phyloP scores from a whole-genome alignment of 1,140 invertebrate genomes.

The Atta texana region DNA sequence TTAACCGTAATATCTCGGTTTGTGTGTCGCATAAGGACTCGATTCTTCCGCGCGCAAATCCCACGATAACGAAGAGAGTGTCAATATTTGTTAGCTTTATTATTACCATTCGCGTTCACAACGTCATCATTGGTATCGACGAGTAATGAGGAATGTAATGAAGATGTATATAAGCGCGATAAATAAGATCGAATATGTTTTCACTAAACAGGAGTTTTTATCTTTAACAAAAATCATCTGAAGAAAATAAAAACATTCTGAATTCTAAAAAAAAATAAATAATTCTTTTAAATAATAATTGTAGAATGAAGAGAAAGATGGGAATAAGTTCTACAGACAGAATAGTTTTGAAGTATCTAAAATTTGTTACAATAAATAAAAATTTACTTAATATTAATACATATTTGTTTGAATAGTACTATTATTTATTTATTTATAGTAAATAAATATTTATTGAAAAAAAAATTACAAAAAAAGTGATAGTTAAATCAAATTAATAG shows the following conservation, averaged over 20 bases:
- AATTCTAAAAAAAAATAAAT: neutral
- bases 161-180: neutral
- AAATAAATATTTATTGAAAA: too few relatives aligned
- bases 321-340: too few relatives aligned
- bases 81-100: constrained; percentile 46
- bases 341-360: too few relatives aligned
- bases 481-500: too few relatives aligned
- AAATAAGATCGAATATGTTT: neutral
- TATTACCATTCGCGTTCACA: constrained; percentile 17
- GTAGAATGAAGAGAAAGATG: neutral
- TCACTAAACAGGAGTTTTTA: neutral
- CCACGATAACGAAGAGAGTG: constrained; percentile 52
- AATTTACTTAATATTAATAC: too few relatives aligned
- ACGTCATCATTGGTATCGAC: neutral
- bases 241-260: neutral
- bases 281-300: neutral
- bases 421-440: too few relatives aligned
- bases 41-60: constrained; percentile 57
- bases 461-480: too few relatives aligned
- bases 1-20: constrained; percentile 53
- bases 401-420: too few relatives aligned
- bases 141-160: neutral
- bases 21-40: constrained; percentile 51
- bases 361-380: too few relatives aligned
- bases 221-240: neutral